Evolutionary conservation across 2,888 invertebrate species (phyloP).

Genomic region (Eulithis testata): DNA sequence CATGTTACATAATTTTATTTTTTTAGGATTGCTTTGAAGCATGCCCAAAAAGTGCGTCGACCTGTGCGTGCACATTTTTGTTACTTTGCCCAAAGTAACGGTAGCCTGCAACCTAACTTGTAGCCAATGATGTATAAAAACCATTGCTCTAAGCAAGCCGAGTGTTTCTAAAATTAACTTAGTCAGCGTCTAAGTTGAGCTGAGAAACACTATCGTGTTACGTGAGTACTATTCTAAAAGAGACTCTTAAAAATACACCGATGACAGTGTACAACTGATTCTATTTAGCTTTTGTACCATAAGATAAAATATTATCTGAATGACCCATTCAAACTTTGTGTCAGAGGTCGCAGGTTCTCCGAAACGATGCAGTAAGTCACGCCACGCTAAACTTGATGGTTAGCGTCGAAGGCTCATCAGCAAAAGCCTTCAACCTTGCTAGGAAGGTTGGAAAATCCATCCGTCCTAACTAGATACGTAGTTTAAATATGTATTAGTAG

Average conservation of each 20-base stretch:
- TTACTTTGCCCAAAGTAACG: background rate
- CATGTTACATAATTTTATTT: constrained; percentile 1
- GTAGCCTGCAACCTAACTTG: too few relatives aligned
- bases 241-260: too few relatives aligned
- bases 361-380: constrained; percentile 22
- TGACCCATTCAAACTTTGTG: constrained; percentile 9
- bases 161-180: too few relatives aligned
- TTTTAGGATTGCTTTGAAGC: background rate
- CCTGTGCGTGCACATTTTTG: constrained; percentile 1
- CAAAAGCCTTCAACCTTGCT: constrained; percentile 31
- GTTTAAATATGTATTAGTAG: background rate
- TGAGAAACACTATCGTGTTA: too few relatives aligned
- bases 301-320: too few relatives aligned
- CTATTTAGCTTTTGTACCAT: too few relatives aligned
- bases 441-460: constrained; percentile 20
- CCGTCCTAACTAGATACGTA: background rate
- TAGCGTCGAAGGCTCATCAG: constrained; percentile 16
- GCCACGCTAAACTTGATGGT: constrained; percentile 26
- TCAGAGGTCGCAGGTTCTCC: constrained; percentile 15
- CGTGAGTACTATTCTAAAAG: too few relatives aligned
- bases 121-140: too few relatives aligned
- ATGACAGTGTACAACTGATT: too few relatives aligned
- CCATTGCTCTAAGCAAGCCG: too few relatives aligned
- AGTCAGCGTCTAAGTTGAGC: too few relatives aligned
- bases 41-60: background rate